Conservation (phyloP, 1,140 invertebrate species). For the Drosophila rhopaloa region DNA sequence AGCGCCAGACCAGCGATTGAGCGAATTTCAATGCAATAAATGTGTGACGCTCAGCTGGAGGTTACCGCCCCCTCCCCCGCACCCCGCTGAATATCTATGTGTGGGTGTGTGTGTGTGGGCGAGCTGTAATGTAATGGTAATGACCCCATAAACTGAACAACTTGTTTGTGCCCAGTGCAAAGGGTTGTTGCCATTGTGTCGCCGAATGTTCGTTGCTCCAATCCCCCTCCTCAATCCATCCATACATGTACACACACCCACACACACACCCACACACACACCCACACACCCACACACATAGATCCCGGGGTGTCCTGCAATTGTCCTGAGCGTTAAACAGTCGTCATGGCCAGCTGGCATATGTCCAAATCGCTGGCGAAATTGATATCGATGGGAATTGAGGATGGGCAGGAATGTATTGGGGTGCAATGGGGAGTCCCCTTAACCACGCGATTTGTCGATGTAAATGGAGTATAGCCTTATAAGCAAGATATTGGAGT, state of each 20-base stretch:
- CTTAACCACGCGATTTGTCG: not conserved
- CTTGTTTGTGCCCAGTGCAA: constrained; percentile 75
- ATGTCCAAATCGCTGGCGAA: constrained; percentile 42
- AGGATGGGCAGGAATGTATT: not conserved
- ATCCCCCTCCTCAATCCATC: not conserved
- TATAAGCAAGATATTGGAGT: too few species aligned
- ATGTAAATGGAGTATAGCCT: too few species aligned
- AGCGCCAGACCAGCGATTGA: constrained; percentile 74
- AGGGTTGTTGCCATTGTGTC: constrained; percentile 75
- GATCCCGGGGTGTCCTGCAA: constrained; percentile 19
- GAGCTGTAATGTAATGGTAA: constrained; percentile 80
- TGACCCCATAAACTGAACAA: constrained; percentile 82
- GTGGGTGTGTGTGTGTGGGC: constrained; percentile 29
- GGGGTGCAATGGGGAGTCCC: too few species aligned
- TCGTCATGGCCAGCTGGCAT: constrained; percentile 38
- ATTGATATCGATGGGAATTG: constrained; percentile 32
- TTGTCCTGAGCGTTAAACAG: constrained; percentile 42
- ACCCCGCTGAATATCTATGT: not conserved
- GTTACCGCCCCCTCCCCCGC: constrained; percentile 11
- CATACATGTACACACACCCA: not conserved
- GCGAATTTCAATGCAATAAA: constrained; percentile 81
- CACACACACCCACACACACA: not conserved
- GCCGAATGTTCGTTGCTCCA: constrained; percentile 38
- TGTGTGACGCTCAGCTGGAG: constrained; percentile 63
- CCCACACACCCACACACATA: not conserved